A percentile compares a stretch with the other conserved stretches of the same genome.
phyloP scores from a whole-genome alignment of 2,888 invertebrate species.

The Creontiades dilutus region DNA sequence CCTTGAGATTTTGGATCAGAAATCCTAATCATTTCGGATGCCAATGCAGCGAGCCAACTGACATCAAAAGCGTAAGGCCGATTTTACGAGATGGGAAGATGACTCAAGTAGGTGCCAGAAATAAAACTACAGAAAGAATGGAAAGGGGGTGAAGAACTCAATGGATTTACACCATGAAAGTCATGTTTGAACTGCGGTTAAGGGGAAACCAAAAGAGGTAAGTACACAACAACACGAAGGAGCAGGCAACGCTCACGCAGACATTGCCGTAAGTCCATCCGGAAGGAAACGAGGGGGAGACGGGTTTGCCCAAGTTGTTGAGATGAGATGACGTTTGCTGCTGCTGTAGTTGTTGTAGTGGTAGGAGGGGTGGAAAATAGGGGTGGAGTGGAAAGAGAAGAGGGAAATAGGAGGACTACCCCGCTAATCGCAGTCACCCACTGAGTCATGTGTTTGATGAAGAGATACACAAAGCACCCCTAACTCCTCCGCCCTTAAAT shows the following conservation, averaged over 20 bases:
- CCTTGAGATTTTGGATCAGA: no score
- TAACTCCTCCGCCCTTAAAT: constrained; percentile 23
- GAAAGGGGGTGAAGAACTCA: not conserved
- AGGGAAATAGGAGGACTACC: not conserved
- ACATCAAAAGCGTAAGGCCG: no score
- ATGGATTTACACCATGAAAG: constrained; percentile 7
- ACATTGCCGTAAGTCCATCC: not conserved
- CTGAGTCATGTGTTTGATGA: constrained; percentile 68
- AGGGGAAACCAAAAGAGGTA: not conserved
- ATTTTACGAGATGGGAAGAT: no score
- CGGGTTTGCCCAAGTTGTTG: constrained; percentile 33
- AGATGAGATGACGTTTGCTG: constrained; percentile 44
- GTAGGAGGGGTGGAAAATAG: not conserved
- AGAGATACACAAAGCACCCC: constrained; percentile 43
- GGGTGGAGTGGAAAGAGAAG: not conserved
- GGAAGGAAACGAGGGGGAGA: constrained; percentile 7
- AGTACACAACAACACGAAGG: not conserved
- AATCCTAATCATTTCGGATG: no score
- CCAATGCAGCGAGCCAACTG: no score
- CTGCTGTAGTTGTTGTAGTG: not conserved
- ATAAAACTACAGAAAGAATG: not conserved
- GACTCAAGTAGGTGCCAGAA: no score
- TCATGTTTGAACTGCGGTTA: not conserved
- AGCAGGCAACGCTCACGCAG: not conserved
- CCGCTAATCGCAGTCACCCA: constrained; percentile 57